Evolutionary conservation across 1,140 invertebrate genomes (phyloP), one percentile per base, ranked within the genome.

Genomic region (Heliconius congener): DNA sequence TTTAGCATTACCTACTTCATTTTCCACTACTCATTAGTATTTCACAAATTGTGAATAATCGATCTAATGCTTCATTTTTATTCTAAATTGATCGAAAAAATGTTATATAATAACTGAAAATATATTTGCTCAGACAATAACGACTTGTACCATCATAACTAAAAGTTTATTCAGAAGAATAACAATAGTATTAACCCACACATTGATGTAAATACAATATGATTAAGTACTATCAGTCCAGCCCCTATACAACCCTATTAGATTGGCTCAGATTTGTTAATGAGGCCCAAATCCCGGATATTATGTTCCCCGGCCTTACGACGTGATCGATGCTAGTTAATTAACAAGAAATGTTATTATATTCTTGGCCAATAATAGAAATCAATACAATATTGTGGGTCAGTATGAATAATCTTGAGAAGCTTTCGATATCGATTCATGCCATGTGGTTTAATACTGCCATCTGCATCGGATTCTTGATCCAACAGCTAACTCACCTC

Each of bases 221-320:
- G 60, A 66, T 66, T 66, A 66, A 66, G 60, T 30, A 30, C 11
- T 27, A 30, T 18, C 27, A 9, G 60, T 66, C 18, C 60, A 27
- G 60, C 60, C 27, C 60, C 27, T 3, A 66, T 66, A 66, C 60
- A 66, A 66, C 60, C 9, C 23, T 66, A 66, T 66, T 66, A 66
- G 60, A 30, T 66, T 66, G 27, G 60, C 27, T 27, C 60, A 66
- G 23, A 66, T 66, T 66, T 66, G 60, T 66, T 66, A 66, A 66
- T 66, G 60, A 66, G 60, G 9, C 27, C 60, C 60, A 9, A 60
- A 66, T 66, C 60, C 60, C 60, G 60, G 60, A 66, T 27, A 66
- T 66, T 30, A 30, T 60, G 8, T 66, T 66, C 4, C 23, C 23
- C 8, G 13, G 60, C 0, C 23, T 66, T 66, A 66, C 23, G 9